Conservation (phyloP, 2,113 vertebrate species). For the Phalacrocorax brasilianus region DNA sequence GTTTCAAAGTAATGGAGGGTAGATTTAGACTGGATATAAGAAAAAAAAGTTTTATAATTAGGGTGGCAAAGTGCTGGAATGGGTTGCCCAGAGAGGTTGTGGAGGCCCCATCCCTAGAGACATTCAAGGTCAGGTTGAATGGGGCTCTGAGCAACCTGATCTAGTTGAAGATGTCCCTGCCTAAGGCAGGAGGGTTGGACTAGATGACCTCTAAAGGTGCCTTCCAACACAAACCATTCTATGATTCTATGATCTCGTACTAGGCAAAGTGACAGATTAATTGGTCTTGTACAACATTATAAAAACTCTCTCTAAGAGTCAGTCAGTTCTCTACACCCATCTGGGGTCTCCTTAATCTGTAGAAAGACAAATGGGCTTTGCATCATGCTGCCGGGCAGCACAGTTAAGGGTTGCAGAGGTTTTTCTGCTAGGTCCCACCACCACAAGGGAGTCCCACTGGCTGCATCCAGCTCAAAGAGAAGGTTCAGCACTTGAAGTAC, state of each 20-base stretch:
- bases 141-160: too few species aligned
- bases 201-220: too few species aligned
- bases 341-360: neutral
- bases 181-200: too few species aligned
- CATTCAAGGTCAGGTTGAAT: too few species aligned
- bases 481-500: neutral
- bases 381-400: neutral
- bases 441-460: neutral
- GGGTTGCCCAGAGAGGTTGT: too few species aligned
- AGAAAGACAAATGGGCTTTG: neutral
- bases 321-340: neutral
- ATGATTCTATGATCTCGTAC: neutral
- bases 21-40: too few species aligned
- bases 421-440: neutral
- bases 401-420: neutral
- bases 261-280: neutral
- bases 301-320: neutral
- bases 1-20: too few species aligned
- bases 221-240: too few species aligned
- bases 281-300: neutral
- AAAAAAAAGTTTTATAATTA: too few species aligned
- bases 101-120: too few species aligned
- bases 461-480: neutral
- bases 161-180: too few species aligned
- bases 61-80: too few species aligned